phyloP scores from a whole-genome alignment of 2,797 vertebrate species.

The Gambusia yucatana region DNA sequence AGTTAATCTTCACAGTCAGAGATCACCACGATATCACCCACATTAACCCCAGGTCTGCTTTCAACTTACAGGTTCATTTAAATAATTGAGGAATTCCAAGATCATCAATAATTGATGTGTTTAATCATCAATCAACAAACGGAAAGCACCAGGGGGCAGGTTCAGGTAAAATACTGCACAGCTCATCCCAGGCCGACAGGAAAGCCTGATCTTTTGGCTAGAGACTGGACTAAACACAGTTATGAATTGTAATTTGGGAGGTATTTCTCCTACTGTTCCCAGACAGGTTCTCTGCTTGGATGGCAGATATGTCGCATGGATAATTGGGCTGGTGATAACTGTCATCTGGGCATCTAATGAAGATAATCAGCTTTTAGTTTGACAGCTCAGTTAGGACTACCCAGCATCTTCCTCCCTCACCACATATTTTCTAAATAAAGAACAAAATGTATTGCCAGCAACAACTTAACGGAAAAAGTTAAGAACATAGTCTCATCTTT shows the following conservation, averaged over 20 bases:
- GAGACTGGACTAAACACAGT: constrained; percentile 50
- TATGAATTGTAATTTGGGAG: constrained; percentile 41
- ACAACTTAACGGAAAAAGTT: constrained; percentile 13
- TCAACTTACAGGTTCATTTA: constrained; percentile 68
- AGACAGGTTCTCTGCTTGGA: constrained; percentile 46
- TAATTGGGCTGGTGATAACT: constrained; percentile 65
- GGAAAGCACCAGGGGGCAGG: constrained; percentile 55
- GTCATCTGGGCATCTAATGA: constrained; percentile 63
- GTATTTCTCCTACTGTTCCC: constrained; percentile 39
- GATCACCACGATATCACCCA: constrained; percentile 56
- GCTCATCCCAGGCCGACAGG: constrained; percentile 41
- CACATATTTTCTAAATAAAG: constrained; percentile 32
- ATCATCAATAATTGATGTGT: constrained; percentile 77
- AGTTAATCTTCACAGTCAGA: constrained; percentile 71
- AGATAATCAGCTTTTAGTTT: constrained; percentile 65
- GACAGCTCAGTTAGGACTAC: constrained; percentile 57
- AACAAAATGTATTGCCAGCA: constrained; percentile 28
- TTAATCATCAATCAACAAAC: constrained; percentile 76
- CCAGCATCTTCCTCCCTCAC: constrained; percentile 12
- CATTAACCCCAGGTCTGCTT: constrained; percentile 65
- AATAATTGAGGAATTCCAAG: constrained; percentile 72
- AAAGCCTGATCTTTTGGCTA: constrained; percentile 43
- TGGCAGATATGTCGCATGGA: constrained; percentile 59
- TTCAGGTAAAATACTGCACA: constrained; percentile 27
- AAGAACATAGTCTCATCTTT: constrained; percentile 15